phyloP scores from a whole-genome alignment of 2,888 invertebrate genomes.

The Sipunculus nudus region DNA sequence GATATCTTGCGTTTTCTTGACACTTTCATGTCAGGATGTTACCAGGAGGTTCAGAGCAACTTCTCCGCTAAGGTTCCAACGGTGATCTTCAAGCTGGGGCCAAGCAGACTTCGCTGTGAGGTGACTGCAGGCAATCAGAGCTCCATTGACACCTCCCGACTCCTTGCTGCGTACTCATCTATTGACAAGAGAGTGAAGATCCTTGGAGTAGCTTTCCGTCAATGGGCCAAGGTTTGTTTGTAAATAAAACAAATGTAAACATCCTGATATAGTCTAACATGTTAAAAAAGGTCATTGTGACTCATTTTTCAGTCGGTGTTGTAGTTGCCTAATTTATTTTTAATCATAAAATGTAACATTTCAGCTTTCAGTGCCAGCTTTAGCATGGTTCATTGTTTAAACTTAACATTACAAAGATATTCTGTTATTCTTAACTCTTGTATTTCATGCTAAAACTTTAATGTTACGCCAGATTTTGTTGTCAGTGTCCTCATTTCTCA shows the following conservation, averaged over 20 bases:
- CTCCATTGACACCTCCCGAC: conserved; percentile 69
- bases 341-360: no score
- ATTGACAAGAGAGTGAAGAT: conserved; percentile 68
- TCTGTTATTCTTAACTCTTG: no score
- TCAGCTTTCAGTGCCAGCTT: no score
- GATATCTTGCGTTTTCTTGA: neutral
- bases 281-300: neutral
- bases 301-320: no score
- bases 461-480: no score
- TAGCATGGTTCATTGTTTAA: no score
- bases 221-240: conserved; percentile 67
- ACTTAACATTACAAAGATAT: no score
- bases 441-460: no score
- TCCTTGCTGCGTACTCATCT: conserved; percentile 68
- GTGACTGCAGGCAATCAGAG: conserved; percentile 61
- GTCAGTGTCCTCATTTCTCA: no score
- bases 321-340: no score
- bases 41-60: conserved; percentile 56
- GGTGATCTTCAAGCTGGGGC: conserved; percentile 56
- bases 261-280: neutral
- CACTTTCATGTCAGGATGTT: conserved; percentile 27
- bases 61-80: conserved; percentile 64
- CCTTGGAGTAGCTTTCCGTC: conserved; percentile 64
- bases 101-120: conserved; percentile 48
- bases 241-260: no score